Evolutionary conservation across 1,140 invertebrate genomes (phyloP).

Genomic region (Tigriopus japonicus): DNA sequence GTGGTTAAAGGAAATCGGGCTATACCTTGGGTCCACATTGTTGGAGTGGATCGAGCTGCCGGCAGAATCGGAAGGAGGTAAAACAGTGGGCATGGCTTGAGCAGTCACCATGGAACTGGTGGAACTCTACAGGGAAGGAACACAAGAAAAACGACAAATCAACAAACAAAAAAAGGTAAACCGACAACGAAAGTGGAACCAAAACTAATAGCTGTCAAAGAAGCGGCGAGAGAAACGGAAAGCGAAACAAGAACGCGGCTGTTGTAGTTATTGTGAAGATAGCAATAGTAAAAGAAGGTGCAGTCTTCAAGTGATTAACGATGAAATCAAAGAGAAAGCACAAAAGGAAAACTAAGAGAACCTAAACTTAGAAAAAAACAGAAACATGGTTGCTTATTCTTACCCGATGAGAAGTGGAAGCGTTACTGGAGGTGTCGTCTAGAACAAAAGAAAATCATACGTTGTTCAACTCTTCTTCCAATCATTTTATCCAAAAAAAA

Average conservation of each 20-base stretch:
- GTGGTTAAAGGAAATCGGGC: not conserved
- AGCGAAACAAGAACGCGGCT: too few relatives aligned
- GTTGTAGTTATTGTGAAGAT: too few relatives aligned
- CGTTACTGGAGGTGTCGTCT: constrained; percentile 36
- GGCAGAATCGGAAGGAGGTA: constrained; percentile 15
- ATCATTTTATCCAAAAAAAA: not conserved
- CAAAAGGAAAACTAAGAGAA: constrained; percentile 12
- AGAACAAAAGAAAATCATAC: constrained; percentile 21
- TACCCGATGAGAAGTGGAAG: constrained; percentile 33
- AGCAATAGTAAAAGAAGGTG: too few relatives aligned
- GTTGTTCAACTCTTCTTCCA: too few relatives aligned
- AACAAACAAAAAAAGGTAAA: not conserved
- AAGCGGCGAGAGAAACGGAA: not conserved
- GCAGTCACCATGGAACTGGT: constrained; percentile 29
- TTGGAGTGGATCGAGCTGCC: not conserved
- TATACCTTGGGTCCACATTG: constrained; percentile 2
- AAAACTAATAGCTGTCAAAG: not conserved
- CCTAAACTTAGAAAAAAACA: not conserved
- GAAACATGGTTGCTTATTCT: constrained; percentile 20
- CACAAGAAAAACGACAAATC: not conserved
- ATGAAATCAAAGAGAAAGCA: not conserved
- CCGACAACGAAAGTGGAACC: not conserved
- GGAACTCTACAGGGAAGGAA: constrained; percentile 23
- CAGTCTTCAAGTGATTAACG: too few relatives aligned
- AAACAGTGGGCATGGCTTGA: constrained; percentile 23